phyloP scores from a whole-genome alignment of 2,888 invertebrate genomes.

The Trimorus sp. region DNA sequence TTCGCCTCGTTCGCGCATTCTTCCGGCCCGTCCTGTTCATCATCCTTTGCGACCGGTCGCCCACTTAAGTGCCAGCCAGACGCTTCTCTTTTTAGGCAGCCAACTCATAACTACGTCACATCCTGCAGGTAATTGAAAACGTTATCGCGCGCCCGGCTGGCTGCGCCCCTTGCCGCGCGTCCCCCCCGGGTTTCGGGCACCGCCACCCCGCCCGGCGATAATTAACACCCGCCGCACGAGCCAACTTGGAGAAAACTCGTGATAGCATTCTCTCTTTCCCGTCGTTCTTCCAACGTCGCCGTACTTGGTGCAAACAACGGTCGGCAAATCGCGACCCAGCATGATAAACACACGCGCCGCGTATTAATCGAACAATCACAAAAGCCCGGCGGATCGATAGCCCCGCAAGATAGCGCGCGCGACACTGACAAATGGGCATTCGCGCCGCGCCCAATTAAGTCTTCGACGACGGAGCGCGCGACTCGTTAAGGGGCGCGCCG shows the following conservation, averaged over 20 bases:
- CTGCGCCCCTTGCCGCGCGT: constrained; percentile 75
- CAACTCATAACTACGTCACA: constrained; percentile 81
- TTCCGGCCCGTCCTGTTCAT: constrained; percentile 76
- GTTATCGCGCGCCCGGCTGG: constrained; percentile 79
- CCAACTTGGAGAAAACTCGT: constrained; percentile 77
- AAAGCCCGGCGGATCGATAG: constrained; percentile 76
- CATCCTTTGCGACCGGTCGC: constrained; percentile 73
- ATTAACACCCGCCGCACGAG: constrained; percentile 77
- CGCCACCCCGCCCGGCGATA: constrained; percentile 74
- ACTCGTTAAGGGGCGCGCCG: constrained; percentile 68
- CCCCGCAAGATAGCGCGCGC: constrained; percentile 76
- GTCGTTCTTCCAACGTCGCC: constrained; percentile 7
- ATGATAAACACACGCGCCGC: constrained; percentile 5
- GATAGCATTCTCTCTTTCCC: constrained; percentile 69
- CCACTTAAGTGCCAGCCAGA: constrained; percentile 58
- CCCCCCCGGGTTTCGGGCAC: constrained; percentile 70
- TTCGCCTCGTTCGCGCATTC: constrained; percentile 50
- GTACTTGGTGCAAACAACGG: constrained; percentile 65
- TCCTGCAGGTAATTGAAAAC: constrained; percentile 82
- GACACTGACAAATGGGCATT: constrained; percentile 80
- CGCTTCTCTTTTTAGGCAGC: constrained; percentile 73
- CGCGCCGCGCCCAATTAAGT: constrained; percentile 73
- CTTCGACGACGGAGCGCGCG: constrained; percentile 61
- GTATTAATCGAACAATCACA: constrained; percentile 58
- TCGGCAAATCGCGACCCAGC: constrained; percentile 72